Base-by-base conservation (phyloP, 2,888 invertebrate genomes). In the Drosophila acutilabella region DNA sequence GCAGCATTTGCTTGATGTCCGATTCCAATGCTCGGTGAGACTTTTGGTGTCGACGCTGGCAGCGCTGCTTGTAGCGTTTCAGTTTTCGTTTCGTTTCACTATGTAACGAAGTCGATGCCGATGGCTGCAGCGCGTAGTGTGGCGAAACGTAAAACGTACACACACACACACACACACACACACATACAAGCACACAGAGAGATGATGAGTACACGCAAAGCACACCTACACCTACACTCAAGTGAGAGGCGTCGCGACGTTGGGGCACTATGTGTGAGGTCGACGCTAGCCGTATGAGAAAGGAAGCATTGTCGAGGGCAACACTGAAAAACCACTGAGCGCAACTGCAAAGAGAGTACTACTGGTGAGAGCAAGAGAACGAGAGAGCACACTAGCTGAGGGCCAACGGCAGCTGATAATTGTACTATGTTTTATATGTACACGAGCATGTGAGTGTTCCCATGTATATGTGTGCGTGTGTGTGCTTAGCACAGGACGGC, bases 331-430 rank as follows among this genome's bases (percentile, higher is more conserved):
- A 54, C 60, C 73, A 80, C 50, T 70, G 71, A 81, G 88, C 82
- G 77, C 81, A 89, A 64, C 71, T 71, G 76, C 74, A 41, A 38
- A 68, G 75, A 70, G 60, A 84, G 83, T 71, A 74, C 64, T 52
- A 64, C 45, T 44, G 36, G 47, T 47, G 57, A 40, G 65, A 50
- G 50, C 18, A 48, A 16, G 18, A 64, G 44, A 36, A 51, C 56
- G 64, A 38, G 71, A 45, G 61, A 30, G 51, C 45, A 53, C 40
- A 48, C 45, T 52, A 60, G 51, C 71, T 71, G 80, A 80, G 80
- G 80, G 80, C 80, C 71, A 76, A 61, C 71, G 78, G 78, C 89
- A 88, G 89, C 85, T 85, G 84, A 85, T 85, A 88, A 84, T 83
- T 83, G 62, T 68, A 62, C 65, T 62, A 41, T 54, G 54, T 67